Evolutionary conservation across 2,113 vertebrate genomes (phyloP).

Genomic region (Tetrax tetrax): DNA sequence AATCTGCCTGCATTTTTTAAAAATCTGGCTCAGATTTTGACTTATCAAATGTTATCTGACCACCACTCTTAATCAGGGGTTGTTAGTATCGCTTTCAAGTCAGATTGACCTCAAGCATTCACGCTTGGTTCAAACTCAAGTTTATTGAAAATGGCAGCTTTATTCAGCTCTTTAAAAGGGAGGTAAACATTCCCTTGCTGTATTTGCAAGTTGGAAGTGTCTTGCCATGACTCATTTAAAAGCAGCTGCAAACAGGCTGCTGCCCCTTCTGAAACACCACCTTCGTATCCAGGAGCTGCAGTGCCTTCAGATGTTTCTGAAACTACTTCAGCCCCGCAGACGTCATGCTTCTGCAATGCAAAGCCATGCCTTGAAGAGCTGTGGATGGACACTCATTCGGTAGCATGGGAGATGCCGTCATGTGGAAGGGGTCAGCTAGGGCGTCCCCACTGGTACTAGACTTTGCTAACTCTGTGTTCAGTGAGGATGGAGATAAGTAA

Average conservation of each 20-base stretch:
- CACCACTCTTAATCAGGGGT: not conserved
- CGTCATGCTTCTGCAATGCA: accelerated
- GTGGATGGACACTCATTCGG: not conserved
- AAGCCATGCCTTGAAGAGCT: not conserved
- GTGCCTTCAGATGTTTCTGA: not conserved
- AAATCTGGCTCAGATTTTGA: conserved; percentile 51
- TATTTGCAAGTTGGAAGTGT: not conserved
- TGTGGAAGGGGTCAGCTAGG: accelerated
- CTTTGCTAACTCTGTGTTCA: not conserved
- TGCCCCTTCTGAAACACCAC: not conserved
- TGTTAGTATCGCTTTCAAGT: not conserved
- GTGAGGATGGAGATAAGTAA: not conserved
- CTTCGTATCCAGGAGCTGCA: not conserved
- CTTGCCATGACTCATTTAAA: not conserved
- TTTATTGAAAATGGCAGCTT: conserved; percentile 2
- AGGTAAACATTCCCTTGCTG: not conserved
- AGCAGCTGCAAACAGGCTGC: not conserved
- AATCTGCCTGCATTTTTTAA: conserved; percentile 18
- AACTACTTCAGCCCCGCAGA: not conserved
- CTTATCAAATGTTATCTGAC: conserved; percentile 39
- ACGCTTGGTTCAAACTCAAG: not conserved
- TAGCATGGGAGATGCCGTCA: accelerated
- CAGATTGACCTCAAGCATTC: not conserved
- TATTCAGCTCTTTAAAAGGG: not conserved
- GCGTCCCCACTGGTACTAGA: no score